Evolutionary conservation across 1,140 invertebrate species (phyloP), one percentile per base, ranked within the genome.

Genomic region (Colletes latitarsis): DNA sequence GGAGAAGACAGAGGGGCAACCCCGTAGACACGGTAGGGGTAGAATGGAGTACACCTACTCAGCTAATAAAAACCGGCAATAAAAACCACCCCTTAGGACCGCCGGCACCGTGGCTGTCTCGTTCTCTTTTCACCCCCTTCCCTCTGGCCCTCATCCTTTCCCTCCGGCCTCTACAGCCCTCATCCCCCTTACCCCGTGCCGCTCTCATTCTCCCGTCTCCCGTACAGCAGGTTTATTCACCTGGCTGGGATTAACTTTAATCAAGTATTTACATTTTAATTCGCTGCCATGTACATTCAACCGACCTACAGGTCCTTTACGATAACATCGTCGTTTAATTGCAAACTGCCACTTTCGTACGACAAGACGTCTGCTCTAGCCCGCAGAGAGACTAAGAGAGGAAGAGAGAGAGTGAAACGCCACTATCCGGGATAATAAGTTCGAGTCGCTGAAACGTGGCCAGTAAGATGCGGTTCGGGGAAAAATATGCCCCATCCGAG

Each of bases 1-100:
- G 68, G 46, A 53, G 57, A 21, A 73, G 70, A 81, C 43, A 82
- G 89, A 88, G 84, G 83, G 89, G 83, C 66, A 84, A 12, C 21
- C 68, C n/a, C 64, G 77, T 84, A 83, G 81, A 86, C 81, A 80
- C 77, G 76, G 88, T 80, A 89, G 83, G 74, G 88, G 84, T 79
- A 86, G 85, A 85, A 89, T 81, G 78, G 84, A 85, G 85, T 84
- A 88, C 90, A 92, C 89, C 89, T 93, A 92, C 92, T 90, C 85
- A 90, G 89, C 92, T 92, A 93, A 93, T 93, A 93, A 93, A 93
- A 93, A 92, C 89, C 82, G 86, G 92, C 90, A 93, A 93, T 93
- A 93, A 93, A 93, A 93, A 93, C 88, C 89, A 88, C 91, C 92
- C 91, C 91, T 92, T 86, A 91, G 90, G 90, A 86, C 89, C 88